Evolutionary conservation across 1,140 invertebrate species (phyloP).

Genomic region (Drosophila pandora): DNA sequence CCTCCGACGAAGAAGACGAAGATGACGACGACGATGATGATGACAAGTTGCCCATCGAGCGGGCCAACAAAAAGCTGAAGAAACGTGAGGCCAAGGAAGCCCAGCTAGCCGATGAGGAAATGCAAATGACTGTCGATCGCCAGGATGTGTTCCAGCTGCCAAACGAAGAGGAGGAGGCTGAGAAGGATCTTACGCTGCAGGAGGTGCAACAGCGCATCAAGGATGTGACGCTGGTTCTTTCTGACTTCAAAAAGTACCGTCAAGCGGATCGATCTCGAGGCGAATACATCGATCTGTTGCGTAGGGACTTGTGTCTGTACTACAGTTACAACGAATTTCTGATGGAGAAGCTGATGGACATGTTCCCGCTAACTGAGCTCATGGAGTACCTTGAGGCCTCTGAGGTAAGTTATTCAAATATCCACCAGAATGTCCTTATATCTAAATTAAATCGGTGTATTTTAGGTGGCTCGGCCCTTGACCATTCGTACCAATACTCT

Average conservation of each 20-base stretch:
- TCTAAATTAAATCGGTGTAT: conserved; percentile 84
- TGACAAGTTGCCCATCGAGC: conserved; percentile 93
- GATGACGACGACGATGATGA: conserved; percentile 84
- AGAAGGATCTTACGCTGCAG: conserved; percentile 90
- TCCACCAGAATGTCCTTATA: not conserved
- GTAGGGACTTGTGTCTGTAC: conserved; percentile 95
- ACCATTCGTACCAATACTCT: conserved; percentile 98
- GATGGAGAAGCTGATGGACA: conserved; percentile 96
- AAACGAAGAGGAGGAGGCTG: conserved; percentile 88
- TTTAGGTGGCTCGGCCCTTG: conserved; percentile 96
- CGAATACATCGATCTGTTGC: conserved; percentile 93
- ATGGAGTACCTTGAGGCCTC: conserved; percentile 98
- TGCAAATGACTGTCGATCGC: conserved; percentile 90
- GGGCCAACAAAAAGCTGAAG: conserved; percentile 91
- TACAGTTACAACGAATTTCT: conserved; percentile 99
- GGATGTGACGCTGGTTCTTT: conserved; percentile 93
- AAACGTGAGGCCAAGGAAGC: conserved; percentile 89
- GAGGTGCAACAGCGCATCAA: conserved; percentile 96
- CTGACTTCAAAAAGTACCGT: conserved; percentile 93
- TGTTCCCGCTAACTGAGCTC: conserved; percentile 95
- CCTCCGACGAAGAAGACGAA: conserved; percentile 65
- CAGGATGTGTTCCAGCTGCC: conserved; percentile 92
- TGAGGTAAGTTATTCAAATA: conserved; percentile 86
- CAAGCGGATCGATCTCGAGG: conserved; percentile 89
- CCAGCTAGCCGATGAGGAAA: conserved; percentile 91